Evolutionary conservation across 2,797 vertebrate species (phyloP), one percentile per base, ranked within the genome.

Genomic region (Poecile montanus): DNA sequence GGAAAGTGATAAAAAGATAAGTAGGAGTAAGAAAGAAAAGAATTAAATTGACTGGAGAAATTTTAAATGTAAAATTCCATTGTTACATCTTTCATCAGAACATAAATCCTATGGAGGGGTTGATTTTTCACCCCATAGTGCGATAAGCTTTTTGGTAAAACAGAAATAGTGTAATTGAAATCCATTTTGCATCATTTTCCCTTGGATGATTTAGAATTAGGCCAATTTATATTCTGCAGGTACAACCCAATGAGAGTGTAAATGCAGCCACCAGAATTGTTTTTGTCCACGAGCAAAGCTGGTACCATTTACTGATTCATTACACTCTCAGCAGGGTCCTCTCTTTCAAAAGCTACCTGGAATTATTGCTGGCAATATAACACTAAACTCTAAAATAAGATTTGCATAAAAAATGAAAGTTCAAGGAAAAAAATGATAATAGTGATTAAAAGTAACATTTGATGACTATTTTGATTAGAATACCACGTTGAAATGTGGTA

Each of bases 281-380:
- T 92, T 96, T 94, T 62, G 76, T 96, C 96, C 79, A n/a, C 9
- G 16, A 88, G 91, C 77, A 85, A 94, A 92, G 85, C 93, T 80
- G 66, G 94, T 93, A 93, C 96, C 96, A 81, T 96, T 96, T 96
- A 91, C 97, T 96, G 97, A 98, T 98, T 98, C 97, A 97, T 98
- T 97, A 97, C 94, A 91, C 71, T 96, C 97, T 87, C 96, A 93
- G 91, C 85, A 53, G 97, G 96, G 56, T 81, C 91, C 93, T 96
- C 97, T 96, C 93, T 97, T 97, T 94, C 62, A 53, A 91, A 95
- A 94, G 68, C 84, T 90, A 94, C 97, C 95, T 97, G 95, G 90
- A 96, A 96, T 97, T 91, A 93, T 66, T 76, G 40, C 78, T 77
- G 34, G 70, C 53, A 51, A 38, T 25, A 91, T 60, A 93, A 85